phyloP scores from a whole-genome alignment of 2,888 invertebrate species.

The Melinaea marsaeus region DNA sequence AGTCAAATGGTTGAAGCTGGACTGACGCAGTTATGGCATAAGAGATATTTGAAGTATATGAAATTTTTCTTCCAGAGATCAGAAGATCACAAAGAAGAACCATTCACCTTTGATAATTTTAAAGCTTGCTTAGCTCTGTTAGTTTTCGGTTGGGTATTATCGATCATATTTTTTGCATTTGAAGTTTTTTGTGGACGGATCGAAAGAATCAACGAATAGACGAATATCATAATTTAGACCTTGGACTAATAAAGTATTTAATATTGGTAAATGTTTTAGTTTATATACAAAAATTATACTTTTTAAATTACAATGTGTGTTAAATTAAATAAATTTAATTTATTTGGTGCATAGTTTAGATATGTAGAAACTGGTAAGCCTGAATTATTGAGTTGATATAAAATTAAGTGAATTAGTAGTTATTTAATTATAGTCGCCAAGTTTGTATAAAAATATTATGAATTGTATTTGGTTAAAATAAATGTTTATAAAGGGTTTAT shows the following conservation, averaged over 20 bases:
- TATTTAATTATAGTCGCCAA: too few species aligned
- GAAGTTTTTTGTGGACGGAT: slow-evolving; percentile 43
- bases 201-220: slow-evolving; percentile 6
- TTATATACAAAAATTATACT: too few species aligned
- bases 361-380: too few species aligned
- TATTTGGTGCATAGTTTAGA: too few species aligned
- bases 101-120: slow-evolving; percentile 43
- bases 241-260: background rate
- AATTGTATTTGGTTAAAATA: too few species aligned
- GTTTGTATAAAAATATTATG: too few species aligned
- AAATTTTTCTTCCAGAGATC: slow-evolving; percentile 32
- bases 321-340: too few species aligned
- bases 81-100: slow-evolving; percentile 15
- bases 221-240: background rate
- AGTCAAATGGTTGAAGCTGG: slow-evolving; percentile 47
- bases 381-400: too few species aligned
- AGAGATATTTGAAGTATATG: slow-evolving; percentile 35
- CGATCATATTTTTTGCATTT: slow-evolving; percentile 44
- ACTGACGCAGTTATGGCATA: slow-evolving; percentile 40
- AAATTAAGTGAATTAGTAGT: too few species aligned
- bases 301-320: too few species aligned
- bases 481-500: too few species aligned
- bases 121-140: slow-evolving; percentile 42
- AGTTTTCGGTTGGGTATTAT: slow-evolving; percentile 43
- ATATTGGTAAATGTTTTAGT: background rate